Conservation (phyloP, 2,113 vertebrate species). For the Microtus oregoni region DNA sequence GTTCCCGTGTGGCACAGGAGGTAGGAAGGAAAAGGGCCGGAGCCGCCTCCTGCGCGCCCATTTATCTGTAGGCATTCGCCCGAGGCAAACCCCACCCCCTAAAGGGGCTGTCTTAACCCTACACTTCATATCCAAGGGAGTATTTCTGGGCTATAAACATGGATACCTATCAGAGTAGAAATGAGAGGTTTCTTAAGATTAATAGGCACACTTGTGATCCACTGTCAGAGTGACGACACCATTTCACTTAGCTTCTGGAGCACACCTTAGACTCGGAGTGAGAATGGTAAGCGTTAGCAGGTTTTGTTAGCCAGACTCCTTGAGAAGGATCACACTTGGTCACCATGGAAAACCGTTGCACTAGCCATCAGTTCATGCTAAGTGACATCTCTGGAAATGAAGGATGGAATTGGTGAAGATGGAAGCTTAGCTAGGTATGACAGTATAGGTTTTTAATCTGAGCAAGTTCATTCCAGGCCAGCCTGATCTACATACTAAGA, state of each 20-base stretch:
- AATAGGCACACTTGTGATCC: not conserved
- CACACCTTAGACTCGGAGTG: not conserved
- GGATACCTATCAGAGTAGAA: not conserved
- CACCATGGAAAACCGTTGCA: not conserved
- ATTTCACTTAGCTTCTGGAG: not conserved
- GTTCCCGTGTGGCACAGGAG: too few relatives aligned
- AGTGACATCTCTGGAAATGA: not conserved
- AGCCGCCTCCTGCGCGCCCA: too few relatives aligned
- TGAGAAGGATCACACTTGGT: not conserved
- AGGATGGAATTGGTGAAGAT: not conserved
- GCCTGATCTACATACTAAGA: not conserved
- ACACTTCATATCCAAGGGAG: not conserved
- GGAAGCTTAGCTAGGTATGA: not conserved
- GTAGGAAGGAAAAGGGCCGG: too few relatives aligned
- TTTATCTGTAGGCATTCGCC: too few relatives aligned
- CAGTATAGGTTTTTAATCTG: not conserved
- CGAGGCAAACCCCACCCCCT: too few relatives aligned
- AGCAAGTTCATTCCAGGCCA: not conserved
- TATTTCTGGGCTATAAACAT: not conserved
- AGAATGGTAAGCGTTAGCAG: not conserved
- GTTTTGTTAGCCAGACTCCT: not conserved
- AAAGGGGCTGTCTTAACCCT: too few relatives aligned
- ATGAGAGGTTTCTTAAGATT: not conserved
- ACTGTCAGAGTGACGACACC: not conserved
- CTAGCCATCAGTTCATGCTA: not conserved